These are phyloP conservation scores for Trogon surrucura DNA, from an alignment of 2,113 vertebrate genomes.

Conservation along the genomic window DNA sequence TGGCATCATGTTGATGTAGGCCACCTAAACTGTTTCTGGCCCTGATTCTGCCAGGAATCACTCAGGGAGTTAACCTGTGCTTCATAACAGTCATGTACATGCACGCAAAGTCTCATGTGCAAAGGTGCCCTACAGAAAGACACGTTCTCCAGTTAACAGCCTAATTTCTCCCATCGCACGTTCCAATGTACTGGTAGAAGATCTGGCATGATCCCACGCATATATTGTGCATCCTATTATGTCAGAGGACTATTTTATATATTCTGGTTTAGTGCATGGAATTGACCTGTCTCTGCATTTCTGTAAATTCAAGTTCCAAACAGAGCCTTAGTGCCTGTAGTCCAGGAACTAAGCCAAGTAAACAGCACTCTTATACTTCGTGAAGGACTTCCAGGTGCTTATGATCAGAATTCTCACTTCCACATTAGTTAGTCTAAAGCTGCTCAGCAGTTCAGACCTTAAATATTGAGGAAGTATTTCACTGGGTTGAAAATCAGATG, in stretches of 20 bases:
- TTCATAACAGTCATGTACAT: accelerated
- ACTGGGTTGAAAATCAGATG: background rate
- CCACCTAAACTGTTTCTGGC: background rate
- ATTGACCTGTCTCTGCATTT: background rate
- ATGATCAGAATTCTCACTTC: background rate
- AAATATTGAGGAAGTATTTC: background rate
- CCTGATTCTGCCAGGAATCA: background rate
- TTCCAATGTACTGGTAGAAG: background rate
- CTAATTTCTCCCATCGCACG: background rate
- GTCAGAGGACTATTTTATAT: background rate
- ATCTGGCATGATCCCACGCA: accelerated
- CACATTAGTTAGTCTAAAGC: background rate
- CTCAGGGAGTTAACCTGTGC: background rate
- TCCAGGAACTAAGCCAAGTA: background rate
- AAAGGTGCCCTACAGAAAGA: background rate
- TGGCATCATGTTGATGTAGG: background rate
- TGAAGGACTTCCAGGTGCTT: background rate
- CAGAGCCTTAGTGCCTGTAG: background rate
- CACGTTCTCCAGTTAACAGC: accelerated
- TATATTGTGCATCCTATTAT: background rate
- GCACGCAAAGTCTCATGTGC: background rate
- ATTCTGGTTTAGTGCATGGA: accelerated
- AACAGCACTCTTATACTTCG: accelerated
- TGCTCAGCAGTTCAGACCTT: background rate
- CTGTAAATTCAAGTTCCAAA: background rate